phyloP scores from a whole-genome alignment of 2,888 invertebrate genomes.

The Pammene fasciana region DNA sequence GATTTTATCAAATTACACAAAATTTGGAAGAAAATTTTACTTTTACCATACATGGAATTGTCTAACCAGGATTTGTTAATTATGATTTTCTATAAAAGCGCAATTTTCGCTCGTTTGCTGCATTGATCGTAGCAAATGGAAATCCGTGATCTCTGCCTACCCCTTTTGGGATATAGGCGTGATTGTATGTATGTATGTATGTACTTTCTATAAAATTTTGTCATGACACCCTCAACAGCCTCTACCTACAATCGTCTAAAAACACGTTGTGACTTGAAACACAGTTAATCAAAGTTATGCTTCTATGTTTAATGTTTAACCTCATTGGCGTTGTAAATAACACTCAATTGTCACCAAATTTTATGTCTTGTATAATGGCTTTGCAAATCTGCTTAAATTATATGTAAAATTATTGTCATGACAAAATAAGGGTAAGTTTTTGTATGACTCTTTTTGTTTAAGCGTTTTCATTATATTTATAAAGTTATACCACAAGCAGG shows the following conservation, averaged over 20 bases:
- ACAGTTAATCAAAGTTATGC: conserved; percentile 11
- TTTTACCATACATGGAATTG: too few relatives aligned
- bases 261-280: not conserved
- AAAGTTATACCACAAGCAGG: too few relatives aligned
- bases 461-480: too few relatives aligned
- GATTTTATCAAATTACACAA: too few relatives aligned
- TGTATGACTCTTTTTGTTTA: too few relatives aligned
- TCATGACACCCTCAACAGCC: not conserved
- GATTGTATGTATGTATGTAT: too few relatives aligned
- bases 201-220: not conserved
- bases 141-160: too few relatives aligned
- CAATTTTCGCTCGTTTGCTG: too few relatives aligned
- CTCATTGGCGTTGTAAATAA: conserved; percentile 38
- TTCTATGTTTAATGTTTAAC: conserved; percentile 11
- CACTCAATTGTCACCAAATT: conserved; percentile 22
- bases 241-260: not conserved
- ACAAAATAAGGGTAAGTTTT: not conserved
- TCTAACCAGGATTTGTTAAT: too few relatives aligned
- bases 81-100: not conserved
- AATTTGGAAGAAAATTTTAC: too few relatives aligned
- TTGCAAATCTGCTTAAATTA: not conserved
- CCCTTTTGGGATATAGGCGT: too few relatives aligned
- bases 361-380: conserved; percentile 6
- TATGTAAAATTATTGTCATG: not conserved
- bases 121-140: too few relatives aligned